phyloP scores from a whole-genome alignment of 1,140 invertebrate species.

The Drosophila tani region DNA sequence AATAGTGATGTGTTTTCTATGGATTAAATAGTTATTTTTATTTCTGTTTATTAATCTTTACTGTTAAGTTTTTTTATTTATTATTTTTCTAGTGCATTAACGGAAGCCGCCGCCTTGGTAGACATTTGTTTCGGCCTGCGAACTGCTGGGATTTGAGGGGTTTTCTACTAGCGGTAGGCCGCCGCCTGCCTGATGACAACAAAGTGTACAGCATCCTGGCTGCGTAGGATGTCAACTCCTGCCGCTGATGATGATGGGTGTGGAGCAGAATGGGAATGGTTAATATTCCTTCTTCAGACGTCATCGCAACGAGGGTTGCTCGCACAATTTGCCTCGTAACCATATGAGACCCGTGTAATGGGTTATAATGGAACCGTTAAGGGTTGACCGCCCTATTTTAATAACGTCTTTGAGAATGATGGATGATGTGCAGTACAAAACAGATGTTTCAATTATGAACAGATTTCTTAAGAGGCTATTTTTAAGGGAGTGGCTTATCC shows the following conservation, averaged over 20 bases:
- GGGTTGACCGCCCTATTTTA: conserved; percentile 39
- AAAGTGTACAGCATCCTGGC: conserved; percentile 47
- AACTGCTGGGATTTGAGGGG: conserved; percentile 16
- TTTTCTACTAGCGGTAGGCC: conserved; percentile 13
- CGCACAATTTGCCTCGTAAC: conserved; percentile 37
- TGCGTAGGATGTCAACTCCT: conserved; percentile 57
- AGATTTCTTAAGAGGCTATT: conserved; percentile 15
- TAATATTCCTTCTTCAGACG: conserved; percentile 25
- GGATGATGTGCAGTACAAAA: conserved; percentile 41
- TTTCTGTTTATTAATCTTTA: too few species aligned
- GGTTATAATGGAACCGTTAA: conserved; percentile 41
- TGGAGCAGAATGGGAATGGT: neutral
- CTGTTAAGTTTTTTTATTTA: neutral
- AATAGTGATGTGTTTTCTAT: too few species aligned
- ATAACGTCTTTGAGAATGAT: conserved; percentile 50
- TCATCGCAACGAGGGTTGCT: conserved; percentile 64
- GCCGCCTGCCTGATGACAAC: conserved; percentile 58
- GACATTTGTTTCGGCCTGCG: conserved; percentile 68
- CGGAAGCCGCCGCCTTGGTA: conserved; percentile 63
- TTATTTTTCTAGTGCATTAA: conserved; percentile 25
- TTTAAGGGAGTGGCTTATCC: conserved; percentile 1
- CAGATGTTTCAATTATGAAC: conserved; percentile 60
- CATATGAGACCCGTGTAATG: conserved; percentile 43
- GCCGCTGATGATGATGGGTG: conserved; percentile 42
- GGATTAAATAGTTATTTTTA: too few species aligned